phyloP scores from a whole-genome alignment of 2,888 invertebrate genomes.

The Heliconius sara region DNA sequence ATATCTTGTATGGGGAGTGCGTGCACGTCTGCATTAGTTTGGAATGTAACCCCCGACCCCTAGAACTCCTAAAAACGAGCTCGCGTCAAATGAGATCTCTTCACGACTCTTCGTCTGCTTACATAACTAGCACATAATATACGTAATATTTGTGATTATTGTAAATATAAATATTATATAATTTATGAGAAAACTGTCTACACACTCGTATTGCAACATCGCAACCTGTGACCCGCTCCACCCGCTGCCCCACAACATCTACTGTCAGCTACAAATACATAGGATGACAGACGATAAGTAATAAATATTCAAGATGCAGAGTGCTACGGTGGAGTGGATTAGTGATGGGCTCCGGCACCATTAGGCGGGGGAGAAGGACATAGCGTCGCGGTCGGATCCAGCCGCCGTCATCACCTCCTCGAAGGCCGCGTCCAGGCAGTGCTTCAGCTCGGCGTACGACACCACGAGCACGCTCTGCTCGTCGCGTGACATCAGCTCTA shows the following conservation, averaged over 20 bases:
- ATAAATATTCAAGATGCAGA: not conserved
- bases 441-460: constrained; percentile 97
- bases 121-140: not conserved
- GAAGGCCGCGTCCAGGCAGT: constrained; percentile 96
- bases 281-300: too few species aligned
- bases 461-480: constrained; percentile 98
- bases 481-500: constrained; percentile 97
- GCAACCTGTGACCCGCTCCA: not conserved
- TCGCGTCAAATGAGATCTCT: constrained; percentile 18
- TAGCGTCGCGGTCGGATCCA: constrained; percentile 38
- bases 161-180: constrained; percentile 10
- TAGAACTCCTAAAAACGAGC: constrained; percentile 61
- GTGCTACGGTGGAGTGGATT: not conserved
- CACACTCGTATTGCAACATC: not conserved
- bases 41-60: constrained; percentile 62
- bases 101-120: not conserved
- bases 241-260: not conserved
- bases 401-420: constrained; percentile 87
- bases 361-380: constrained; percentile 33
- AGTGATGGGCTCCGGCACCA: not conserved
- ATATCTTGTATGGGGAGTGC: not conserved
- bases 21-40: constrained; percentile 54
- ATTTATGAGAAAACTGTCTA: not conserved
- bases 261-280: not conserved
- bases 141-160: not conserved